Evolutionary conservation across 30 jellyfish, hydroid and myxozoan genomes (phyloP), one percentile per base, ranked within the genome.

Genomic region (Pseudorhiza aurosa): DNA sequence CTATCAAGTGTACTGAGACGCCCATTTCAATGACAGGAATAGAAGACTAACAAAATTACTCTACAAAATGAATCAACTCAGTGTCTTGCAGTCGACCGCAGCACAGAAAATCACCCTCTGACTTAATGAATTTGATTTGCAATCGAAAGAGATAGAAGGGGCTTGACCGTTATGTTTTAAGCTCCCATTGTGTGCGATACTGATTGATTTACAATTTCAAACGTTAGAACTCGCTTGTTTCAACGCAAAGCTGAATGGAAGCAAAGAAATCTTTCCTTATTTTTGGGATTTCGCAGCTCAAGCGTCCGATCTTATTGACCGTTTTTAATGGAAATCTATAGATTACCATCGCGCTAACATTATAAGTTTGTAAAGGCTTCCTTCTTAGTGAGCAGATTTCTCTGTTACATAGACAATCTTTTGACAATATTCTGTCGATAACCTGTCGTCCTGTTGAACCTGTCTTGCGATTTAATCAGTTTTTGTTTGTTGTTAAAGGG

Each of bases 161-260:
- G 35, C 86, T 18, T 73, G 86, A 73, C 86, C 86, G 86, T 73
- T 73, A 73, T 30, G 65, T 50, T 57, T 31, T 73, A 49, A 50
- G 14, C n/a, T 73, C 73, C 86, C 68, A 51, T 73, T 51, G 68
- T 73, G 26, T 21, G 18, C 44, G 30, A 7, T 21, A 25, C 86
- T 50, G 64, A 50, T 46, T 29, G 74, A 73, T 73, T 50, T 73
- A 73, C 86, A 73, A 73, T 75, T 75, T 73, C 29, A 37, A 73
- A 33, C 43, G 11, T 26, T 30, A 57, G 25, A 47, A 42, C 24
- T 33, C 55, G 60, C 58, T 70, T 9, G 58, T 0, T 33, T 26
- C 58, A 47, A 47, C 29, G 27, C 24, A 58, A 51, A 28, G 60
- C 44, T 74, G 65, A 14, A 19, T 74, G 28, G 87, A 33, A 47